These are phyloP conservation scores for Marmota monax DNA, from an alignment of 2,113 vertebrate genomes.

Conservation along the genomic window DNA sequence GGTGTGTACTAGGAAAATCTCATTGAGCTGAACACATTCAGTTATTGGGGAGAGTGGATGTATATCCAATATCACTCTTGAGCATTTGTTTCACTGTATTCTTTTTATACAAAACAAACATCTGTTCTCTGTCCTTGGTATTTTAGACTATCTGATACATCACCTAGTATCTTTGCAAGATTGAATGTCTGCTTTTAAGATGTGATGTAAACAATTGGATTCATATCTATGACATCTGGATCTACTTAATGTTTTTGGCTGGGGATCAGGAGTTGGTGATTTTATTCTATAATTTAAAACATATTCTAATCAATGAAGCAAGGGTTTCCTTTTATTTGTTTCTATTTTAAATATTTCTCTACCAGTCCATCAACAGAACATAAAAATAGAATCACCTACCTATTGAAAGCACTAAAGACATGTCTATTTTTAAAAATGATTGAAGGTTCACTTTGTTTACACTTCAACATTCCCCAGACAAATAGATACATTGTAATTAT, in stretches of 20 bases:
- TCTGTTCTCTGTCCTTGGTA: not conserved
- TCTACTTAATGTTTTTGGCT: slow-evolving; percentile 45
- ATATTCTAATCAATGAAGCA: slow-evolving; percentile 44
- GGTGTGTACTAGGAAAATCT: not conserved
- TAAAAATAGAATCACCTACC: not conserved
- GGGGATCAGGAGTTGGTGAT: slow-evolving; percentile 53
- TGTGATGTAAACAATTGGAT: slow-evolving; percentile 35
- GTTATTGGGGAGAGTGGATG: not conserved
- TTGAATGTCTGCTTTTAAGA: slow-evolving; percentile 29
- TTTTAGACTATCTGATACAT: not conserved
- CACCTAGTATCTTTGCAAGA: not conserved
- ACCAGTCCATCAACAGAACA: not conserved
- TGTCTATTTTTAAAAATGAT: not conserved
- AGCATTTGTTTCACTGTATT: not conserved
- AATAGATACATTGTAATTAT: not conserved
- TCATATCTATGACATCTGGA: slow-evolving; percentile 59
- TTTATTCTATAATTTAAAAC: slow-evolving; percentile 57
- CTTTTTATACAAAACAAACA: not conserved
- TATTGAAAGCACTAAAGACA: not conserved
- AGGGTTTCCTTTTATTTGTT: slow-evolving; percentile 29
- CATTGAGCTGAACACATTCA: not conserved
- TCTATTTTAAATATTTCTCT: slow-evolving; percentile 45
- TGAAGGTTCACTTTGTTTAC: not conserved
- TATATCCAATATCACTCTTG: rapidly evolving
- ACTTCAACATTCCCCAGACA: not conserved